Base-by-base conservation (phyloP, 2,113 vertebrate genomes). In the Bufo bufo region DNA sequence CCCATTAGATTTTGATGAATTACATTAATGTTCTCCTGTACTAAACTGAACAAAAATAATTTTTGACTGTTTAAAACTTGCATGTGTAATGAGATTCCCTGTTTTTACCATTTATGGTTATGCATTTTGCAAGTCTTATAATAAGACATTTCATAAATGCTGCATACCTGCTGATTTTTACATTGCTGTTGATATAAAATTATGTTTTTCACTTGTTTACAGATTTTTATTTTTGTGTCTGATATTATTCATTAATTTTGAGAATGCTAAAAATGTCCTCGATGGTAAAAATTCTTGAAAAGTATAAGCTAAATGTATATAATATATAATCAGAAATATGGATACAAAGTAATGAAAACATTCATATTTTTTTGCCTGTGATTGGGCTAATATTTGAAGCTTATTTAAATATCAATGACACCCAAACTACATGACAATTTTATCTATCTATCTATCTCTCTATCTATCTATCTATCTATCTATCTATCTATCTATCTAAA, bases 1-100 rank as follows among this genome's bases (percentile, higher is more conserved):
- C 66, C n/a, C 13, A 66, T 87, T 87, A 82, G 19, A 82, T 87
- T 87, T 82, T 81, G 52, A 82, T 87, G 45, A 82, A 82, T 82
- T 14, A 58, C 65, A 47, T 47, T 81, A 81, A 72, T 82, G 79
- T 52, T 74, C 79, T 87, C 4, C 65, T 82, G 66, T 47, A n/a
- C 45, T 61, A 75, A 87, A 13, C 3, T 82, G 78, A 82, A 61
- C 52, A 19, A 75, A 87, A 87, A 87, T 74, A 61, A 14, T 23
- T 79, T 71, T 80, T 33, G 19, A 17, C 50, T 71, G 43, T 61
- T 54, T 87, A 87, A 66, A 87, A 87, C 17, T 56, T 69, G 59
- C 49, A 71, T 81, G 45, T 54, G 17, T 86, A 74, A 66, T 78
- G 75, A 79, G 14, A 77, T 78, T 66, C 65, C 16, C 7, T 5